These are phyloP conservation scores for Didymodactylos carnosus DNA, from an alignment of 2,888 invertebrate genomes.

Conservation along the genomic window DNA sequence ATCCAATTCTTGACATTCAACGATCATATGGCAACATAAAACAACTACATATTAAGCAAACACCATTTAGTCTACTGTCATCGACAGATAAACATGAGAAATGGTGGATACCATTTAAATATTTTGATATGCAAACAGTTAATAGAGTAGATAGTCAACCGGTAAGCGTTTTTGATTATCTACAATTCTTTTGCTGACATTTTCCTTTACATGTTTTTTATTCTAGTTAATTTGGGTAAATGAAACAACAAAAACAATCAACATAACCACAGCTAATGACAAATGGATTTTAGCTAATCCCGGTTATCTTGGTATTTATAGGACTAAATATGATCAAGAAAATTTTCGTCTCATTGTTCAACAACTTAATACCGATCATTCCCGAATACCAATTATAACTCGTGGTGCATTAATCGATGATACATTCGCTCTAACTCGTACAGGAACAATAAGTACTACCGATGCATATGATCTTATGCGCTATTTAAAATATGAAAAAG, in stretches of 20 bases:
- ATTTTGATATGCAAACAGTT: background rate
- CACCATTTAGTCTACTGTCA: background rate
- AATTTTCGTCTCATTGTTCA: background rate
- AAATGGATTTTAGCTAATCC: background rate
- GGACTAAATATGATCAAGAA: background rate
- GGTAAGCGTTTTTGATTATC: too few species aligned
- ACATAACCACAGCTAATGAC: background rate
- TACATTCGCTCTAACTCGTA: background rate
- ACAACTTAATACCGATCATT: background rate
- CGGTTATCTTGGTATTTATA: background rate
- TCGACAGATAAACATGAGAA: background rate
- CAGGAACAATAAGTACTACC: constrained; percentile 11
- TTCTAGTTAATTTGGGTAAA: background rate
- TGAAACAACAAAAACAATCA: background rate
- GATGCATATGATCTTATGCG: constrained; percentile 54
- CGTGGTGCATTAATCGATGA: background rate
- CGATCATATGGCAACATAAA: background rate
- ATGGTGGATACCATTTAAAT: background rate
- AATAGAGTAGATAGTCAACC: background rate
- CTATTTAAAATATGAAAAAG: constrained; percentile 52
- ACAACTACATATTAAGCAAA: background rate
- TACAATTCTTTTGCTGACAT: too few species aligned
- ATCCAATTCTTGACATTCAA: constrained; percentile 7
- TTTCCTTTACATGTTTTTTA: too few species aligned
- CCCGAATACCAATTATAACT: background rate